phyloP scores from a whole-genome alignment of 2,888 invertebrate genomes.

The Nomada lathburiana region DNA sequence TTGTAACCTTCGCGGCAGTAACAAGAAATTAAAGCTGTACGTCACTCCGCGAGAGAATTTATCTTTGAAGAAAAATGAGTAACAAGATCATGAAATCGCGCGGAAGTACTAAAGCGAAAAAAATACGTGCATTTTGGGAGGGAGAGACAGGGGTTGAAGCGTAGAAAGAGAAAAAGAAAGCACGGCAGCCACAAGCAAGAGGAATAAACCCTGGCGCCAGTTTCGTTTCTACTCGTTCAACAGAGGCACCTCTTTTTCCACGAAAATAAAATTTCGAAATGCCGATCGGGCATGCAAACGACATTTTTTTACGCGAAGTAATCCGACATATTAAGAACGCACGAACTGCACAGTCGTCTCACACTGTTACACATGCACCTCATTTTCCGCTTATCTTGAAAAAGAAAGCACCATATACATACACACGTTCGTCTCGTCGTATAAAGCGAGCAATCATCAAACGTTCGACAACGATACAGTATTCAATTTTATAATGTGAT shows the following conservation, averaged over 20 bases:
- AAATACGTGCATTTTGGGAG: constrained; percentile 15
- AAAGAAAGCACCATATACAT: too few species aligned
- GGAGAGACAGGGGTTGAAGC: constrained; percentile 14
- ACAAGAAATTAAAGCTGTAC: too few species aligned
- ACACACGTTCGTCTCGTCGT: too few species aligned
- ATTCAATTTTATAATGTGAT: too few species aligned
- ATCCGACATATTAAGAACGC: background rate
- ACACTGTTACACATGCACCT: too few species aligned
- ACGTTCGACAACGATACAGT: too few species aligned
- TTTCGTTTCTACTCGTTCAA: constrained; percentile 41
- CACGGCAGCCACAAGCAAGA: constrained; percentile 26
- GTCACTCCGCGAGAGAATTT: background rate
- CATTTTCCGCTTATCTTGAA: too few species aligned
- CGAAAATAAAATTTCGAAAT: constrained; percentile 31
- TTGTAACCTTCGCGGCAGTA: too few species aligned
- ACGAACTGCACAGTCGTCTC: background rate
- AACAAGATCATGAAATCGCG: background rate
- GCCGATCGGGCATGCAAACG: constrained; percentile 13
- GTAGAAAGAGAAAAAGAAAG: constrained; percentile 27
- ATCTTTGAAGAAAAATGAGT: background rate
- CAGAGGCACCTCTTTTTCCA: constrained; percentile 25
- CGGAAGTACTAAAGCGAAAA: background rate
- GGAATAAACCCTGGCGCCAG: constrained; percentile 49
- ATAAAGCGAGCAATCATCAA: too few species aligned
- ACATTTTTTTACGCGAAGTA: constrained; percentile 12